Evolutionary conservation across 2,113 vertebrate species (phyloP).

Genomic region (Microcebus griseorufus): DNA sequence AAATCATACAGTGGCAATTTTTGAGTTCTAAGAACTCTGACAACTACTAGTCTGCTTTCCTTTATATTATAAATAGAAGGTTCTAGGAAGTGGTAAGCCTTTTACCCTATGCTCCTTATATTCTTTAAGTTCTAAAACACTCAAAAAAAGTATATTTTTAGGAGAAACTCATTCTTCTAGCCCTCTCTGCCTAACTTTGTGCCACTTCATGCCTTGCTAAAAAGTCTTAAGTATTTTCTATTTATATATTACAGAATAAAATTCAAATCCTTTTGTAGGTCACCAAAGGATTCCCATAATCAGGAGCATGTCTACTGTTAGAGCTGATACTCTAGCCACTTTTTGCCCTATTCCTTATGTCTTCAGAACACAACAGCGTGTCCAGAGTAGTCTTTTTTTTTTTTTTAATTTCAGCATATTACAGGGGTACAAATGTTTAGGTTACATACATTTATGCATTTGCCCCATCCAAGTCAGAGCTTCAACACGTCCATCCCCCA

Average conservation of each 20-base stretch:
- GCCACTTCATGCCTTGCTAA: not conserved
- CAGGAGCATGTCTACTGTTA: not conserved
- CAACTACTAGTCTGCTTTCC: not conserved
- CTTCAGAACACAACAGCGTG: not conserved
- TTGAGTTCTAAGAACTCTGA: not conserved
- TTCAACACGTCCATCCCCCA: no score
- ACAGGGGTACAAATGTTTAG: no score
- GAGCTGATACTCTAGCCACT: not conserved
- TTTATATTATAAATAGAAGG: not conserved
- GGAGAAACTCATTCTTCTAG: not conserved
- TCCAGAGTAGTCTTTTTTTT: no score
- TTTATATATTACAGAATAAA: not conserved
- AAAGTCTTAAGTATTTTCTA: not conserved
- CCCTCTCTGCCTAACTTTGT: not conserved
- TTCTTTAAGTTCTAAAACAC: not conserved
- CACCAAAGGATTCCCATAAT: not conserved
- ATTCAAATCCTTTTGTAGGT: not conserved
- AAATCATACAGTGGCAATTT: not conserved
- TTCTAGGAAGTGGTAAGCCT: not conserved
- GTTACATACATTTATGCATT: no score
- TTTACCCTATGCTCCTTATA: not conserved
- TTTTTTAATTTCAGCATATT: no score
- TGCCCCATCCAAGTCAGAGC: no score
- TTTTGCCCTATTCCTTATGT: not conserved
- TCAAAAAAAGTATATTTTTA: not conserved